Percentiles rank a stretch among this genome's conserved stretches.
These are phyloP conservation scores for Proisotoma minuta DNA, from an alignment of 2,888 invertebrate genomes.

Conservation along the genomic window DNA sequence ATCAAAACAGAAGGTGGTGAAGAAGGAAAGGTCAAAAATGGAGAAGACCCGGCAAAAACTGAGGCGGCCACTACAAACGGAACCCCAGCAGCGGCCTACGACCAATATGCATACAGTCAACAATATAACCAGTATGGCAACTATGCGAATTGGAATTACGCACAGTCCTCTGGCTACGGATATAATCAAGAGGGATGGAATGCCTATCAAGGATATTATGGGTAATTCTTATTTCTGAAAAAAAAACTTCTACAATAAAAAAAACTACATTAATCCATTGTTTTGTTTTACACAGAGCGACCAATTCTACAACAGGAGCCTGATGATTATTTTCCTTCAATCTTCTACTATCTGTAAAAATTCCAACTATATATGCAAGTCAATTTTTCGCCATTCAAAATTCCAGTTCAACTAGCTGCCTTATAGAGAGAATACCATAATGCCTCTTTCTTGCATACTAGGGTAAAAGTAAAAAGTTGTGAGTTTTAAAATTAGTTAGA, in stretches of 20 bases:
- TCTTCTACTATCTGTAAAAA: too few relatives aligned
- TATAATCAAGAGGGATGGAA: conserved; percentile 45
- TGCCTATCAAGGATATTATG: conserved; percentile 46
- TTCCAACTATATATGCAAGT: too few relatives aligned
- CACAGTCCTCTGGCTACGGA: conserved; percentile 41
- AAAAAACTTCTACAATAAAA: neutral
- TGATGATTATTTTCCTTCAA: too few relatives aligned
- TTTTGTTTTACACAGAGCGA: neutral
- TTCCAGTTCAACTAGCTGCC: too few relatives aligned
- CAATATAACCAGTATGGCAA: conserved; percentile 45
- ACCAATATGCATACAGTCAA: conserved; percentile 35
- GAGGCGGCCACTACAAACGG: conserved; percentile 21
- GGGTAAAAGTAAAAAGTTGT: too few relatives aligned
- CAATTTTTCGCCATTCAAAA: too few relatives aligned
- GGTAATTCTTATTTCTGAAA: conserved; percentile 16
- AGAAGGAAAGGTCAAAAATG: conserved; percentile 28
- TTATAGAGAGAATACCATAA: too few relatives aligned
- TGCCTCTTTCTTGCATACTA: too few relatives aligned
- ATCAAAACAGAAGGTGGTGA: neutral
- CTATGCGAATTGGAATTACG: conserved; percentile 46
- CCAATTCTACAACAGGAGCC: conserved; percentile 8
- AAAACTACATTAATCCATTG: neutral
- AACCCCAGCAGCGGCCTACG: conserved; percentile 12
- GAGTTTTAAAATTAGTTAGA: too few relatives aligned
- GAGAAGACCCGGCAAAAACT: conserved; percentile 7